Conservation (phyloP, 2,113 vertebrate genomes). For the Mastomys natalensis region DNA sequence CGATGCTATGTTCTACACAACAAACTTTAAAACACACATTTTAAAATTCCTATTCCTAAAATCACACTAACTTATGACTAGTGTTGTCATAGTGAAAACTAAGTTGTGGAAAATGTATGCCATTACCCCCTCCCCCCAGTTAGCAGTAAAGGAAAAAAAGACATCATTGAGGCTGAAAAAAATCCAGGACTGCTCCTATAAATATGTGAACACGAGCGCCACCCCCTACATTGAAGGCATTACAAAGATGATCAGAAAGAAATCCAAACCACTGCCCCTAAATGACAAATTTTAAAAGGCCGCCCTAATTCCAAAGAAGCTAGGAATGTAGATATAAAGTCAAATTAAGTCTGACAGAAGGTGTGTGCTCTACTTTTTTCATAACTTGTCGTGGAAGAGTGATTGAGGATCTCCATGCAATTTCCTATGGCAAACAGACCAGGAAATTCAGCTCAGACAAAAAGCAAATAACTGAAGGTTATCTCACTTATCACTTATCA, state of each 20-base stretch:
- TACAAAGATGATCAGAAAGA: not conserved
- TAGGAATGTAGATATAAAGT: not conserved
- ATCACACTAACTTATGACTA: not conserved
- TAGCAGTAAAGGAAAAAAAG: not conserved
- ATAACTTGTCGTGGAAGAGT: not conserved
- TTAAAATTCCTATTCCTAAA: not conserved
- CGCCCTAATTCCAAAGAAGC: not conserved
- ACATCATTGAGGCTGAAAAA: not conserved
- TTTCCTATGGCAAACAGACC: constrained; percentile 39
- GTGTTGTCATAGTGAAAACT: not conserved
- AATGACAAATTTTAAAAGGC: not conserved
- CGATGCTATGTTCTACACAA: not conserved
- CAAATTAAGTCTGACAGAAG: constrained; percentile 39
- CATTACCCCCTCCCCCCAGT: not conserved
- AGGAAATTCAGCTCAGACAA: constrained; percentile 43
- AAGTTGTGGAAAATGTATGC: not conserved
- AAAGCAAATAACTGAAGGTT: not conserved
- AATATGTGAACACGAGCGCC: not conserved
- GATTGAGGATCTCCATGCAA: not conserved
- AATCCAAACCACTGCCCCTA: not conserved
- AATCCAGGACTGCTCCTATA: not conserved
- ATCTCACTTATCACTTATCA: not conserved
- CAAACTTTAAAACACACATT: not conserved
- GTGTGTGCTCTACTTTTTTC: not conserved
- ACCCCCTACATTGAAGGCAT: not conserved